A percentile compares a stretch with the other conserved stretches of the same genome.
Evolutionary conservation across 1,140 invertebrate species (phyloP).

Genomic region (Leptinotarsa undecemlineata): DNA sequence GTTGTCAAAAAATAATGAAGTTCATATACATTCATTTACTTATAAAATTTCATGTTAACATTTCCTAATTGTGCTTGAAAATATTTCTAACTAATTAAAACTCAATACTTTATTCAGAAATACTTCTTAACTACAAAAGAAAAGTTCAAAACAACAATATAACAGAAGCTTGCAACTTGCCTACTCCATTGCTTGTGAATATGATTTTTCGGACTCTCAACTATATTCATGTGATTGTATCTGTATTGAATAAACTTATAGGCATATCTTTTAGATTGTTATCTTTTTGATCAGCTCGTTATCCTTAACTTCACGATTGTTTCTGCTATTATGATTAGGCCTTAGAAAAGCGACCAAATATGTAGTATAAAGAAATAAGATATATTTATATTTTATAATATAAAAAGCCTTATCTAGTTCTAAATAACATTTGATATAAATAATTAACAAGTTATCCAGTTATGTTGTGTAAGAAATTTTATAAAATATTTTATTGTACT

Average conservation of each 20-base stretch:
- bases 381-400: constrained; percentile 36
- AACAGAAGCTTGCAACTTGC: too few species aligned
- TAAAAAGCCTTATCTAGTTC: constrained; percentile 40
- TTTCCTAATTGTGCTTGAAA: too few species aligned
- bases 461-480: constrained; percentile 37
- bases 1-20: too few species aligned
- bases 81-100: too few species aligned
- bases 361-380: constrained; percentile 29
- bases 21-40: too few species aligned
- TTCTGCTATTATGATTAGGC: constrained; percentile 26
- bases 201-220: not conserved
- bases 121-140: too few species aligned
- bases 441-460: constrained; percentile 26
- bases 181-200: not conserved
- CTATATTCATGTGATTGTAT: not conserved
- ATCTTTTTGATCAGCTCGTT: constrained; percentile 1
- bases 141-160: too few species aligned
- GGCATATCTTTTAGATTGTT: not conserved
- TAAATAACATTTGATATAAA: constrained; percentile 34
- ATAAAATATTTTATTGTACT: constrained; percentile 36
- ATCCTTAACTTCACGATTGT: not conserved
- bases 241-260: not conserved
- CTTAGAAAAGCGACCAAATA: constrained; percentile 42
- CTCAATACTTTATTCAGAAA: too few species aligned
- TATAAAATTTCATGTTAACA: too few species aligned